Percentiles rank a stretch among this genome's conserved stretches.
Evolutionary conservation across 2,888 invertebrate species (phyloP).

Genomic region (Argynnis bischoffii): DNA sequence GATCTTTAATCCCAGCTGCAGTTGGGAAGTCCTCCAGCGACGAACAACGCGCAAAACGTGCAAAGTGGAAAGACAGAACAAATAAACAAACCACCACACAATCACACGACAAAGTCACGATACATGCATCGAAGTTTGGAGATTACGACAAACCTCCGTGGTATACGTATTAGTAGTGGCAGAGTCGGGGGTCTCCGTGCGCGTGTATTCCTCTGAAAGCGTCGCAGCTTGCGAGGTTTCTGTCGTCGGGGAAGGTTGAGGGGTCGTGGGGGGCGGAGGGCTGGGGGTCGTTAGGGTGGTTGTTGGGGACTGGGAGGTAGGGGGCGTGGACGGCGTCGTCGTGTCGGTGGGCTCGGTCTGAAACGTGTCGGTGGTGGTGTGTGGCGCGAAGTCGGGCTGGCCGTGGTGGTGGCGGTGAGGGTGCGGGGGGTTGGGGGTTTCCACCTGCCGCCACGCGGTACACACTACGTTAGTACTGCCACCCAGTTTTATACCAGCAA

Average conservation of each 20-base stretch:
- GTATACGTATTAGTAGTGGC: slow-evolving; percentile 72
- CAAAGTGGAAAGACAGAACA: slow-evolving; percentile 28
- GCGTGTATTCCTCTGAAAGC: slow-evolving; percentile 56
- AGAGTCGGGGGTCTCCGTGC: slow-evolving; percentile 61
- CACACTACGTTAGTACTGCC: slow-evolving; percentile 77
- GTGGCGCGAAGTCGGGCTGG: slow-evolving; percentile 60
- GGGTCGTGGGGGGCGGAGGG: slow-evolving; percentile 45
- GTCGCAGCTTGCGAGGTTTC: slow-evolving; percentile 44
- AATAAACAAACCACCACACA: slow-evolving; percentile 16
- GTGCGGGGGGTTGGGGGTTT: slow-evolving; percentile 55
- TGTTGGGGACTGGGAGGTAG: slow-evolving; percentile 41
- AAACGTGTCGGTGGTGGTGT: slow-evolving; percentile 75
- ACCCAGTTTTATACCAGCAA: slow-evolving; percentile 46
- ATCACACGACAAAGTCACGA: slow-evolving; percentile 30
- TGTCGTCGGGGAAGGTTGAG: slow-evolving; percentile 38
- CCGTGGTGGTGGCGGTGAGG: slow-evolving; percentile 78
- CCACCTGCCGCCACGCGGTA: slow-evolving; percentile 69
- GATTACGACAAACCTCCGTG: slow-evolving; percentile 78
- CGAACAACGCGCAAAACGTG: slow-evolving; percentile 25
- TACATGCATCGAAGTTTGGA: slow-evolving; percentile 40
- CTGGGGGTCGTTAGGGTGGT: slow-evolving; percentile 46
- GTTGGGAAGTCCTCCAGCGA: slow-evolving; percentile 15
- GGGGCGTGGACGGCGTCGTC: slow-evolving; percentile 49
- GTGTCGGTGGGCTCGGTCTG: slow-evolving; percentile 67
- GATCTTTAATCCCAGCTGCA: slow-evolving; percentile 14